phyloP scores from a whole-genome alignment of 2,113 vertebrate genomes.

The Trochalopteron elliotii region DNA sequence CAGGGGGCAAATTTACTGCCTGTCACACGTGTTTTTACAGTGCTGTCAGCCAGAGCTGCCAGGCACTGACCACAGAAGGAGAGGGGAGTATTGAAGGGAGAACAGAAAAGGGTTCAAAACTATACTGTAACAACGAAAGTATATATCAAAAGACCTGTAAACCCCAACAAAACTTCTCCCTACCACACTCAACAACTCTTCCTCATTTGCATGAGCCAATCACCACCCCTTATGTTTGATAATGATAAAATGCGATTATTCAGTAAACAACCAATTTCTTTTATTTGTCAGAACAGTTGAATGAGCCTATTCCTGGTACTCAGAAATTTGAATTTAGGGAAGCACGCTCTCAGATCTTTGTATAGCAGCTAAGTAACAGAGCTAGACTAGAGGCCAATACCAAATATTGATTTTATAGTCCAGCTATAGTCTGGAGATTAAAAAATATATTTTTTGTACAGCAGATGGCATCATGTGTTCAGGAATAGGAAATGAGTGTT shows the following conservation, averaged over 20 bases:
- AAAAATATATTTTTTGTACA: slow-evolving; percentile 9
- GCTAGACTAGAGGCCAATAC: not conserved
- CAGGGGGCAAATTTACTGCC: too few species aligned
- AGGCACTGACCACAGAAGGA: too few species aligned
- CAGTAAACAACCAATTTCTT: not conserved
- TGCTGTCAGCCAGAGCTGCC: too few species aligned
- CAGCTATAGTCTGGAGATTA: not conserved
- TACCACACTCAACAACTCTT: too few species aligned
- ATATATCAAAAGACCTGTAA: too few species aligned
- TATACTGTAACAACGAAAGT: too few species aligned
- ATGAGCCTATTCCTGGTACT: not conserved
- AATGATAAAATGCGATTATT: not conserved
- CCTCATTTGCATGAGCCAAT: too few species aligned
- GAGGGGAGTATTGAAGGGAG: too few species aligned
- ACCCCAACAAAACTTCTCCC: too few species aligned
- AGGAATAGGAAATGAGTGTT: not conserved
- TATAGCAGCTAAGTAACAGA: not conserved
- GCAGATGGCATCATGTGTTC: slow-evolving; percentile 51
- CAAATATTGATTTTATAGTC: not conserved
- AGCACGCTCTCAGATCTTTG: not conserved
- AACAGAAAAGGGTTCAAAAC: too few species aligned
- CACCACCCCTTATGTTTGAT: not conserved
- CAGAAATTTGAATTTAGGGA: not conserved
- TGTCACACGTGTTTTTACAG: too few species aligned
- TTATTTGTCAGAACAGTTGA: not conserved